Percentiles rank a stretch among this genome's conserved stretches.
phyloP scores from a whole-genome alignment of 2,113 vertebrate genomes.

The Petrocephalus zakoni region DNA sequence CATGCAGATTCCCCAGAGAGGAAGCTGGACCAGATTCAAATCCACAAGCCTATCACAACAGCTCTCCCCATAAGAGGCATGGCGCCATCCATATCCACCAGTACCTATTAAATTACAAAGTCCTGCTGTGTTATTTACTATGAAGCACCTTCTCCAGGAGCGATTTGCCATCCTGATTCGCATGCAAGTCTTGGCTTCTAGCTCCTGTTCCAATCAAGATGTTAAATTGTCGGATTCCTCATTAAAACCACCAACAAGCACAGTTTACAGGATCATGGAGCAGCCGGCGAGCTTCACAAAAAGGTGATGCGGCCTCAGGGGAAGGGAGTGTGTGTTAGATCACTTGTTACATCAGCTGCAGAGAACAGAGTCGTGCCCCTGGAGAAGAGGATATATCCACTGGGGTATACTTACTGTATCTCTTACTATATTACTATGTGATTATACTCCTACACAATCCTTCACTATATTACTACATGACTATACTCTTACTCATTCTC shows the following conservation, averaged over 20 bases:
- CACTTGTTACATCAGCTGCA: background rate
- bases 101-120: background rate
- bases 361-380: background rate
- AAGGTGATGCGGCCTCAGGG: background rate
- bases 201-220: background rate
- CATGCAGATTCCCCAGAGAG: background rate
- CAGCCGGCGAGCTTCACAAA: background rate
- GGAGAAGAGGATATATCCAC: background rate
- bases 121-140: background rate
- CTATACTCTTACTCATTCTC: background rate
- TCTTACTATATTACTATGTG: background rate
- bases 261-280: slow-evolving; percentile 17
- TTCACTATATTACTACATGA: background rate
- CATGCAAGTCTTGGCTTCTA: background rate
- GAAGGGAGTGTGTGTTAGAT: background rate
- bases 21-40: background rate
- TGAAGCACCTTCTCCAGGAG: background rate
- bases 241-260: slow-evolving; percentile 19
- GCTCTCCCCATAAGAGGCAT: background rate
- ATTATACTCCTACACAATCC: background rate
- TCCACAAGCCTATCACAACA: background rate
- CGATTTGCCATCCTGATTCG: background rate
- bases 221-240: slow-evolving; percentile 4
- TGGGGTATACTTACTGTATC: background rate
- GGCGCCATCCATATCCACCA: background rate